Conservation (phyloP, 1,140 invertebrate genomes). For the Pinna nobilis region DNA sequence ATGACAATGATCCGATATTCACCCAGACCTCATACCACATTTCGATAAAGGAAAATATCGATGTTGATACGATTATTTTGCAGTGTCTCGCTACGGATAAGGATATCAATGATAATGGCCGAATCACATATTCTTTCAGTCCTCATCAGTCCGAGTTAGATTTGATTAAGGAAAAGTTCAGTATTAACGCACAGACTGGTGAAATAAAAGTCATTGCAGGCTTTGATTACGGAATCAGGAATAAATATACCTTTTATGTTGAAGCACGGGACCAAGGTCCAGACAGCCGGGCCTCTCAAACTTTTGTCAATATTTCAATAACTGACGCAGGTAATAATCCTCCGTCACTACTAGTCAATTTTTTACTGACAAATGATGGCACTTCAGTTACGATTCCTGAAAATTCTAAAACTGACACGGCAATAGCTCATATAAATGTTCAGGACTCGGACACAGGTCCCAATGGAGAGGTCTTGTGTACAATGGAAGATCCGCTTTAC, state of each 20-base stretch:
- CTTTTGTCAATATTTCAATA: conserved; percentile 81
- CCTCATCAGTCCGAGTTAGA: conserved; percentile 44
- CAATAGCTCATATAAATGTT: conserved; percentile 63
- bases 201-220: conserved; percentile 74
- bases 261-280: conserved; percentile 74
- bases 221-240: conserved; percentile 52
- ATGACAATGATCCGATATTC: conserved; percentile 93
- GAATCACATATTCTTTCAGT: conserved; percentile 82
- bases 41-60: conserved; percentile 74
- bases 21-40: conserved; percentile 86
- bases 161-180: conserved; percentile 73
- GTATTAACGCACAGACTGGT: conserved; percentile 53
- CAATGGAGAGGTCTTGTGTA: conserved; percentile 59
- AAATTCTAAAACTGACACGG: conserved; percentile 44
- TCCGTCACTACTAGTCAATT: conserved; percentile 84
- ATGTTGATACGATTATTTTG: conserved; percentile 71
- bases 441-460: conserved; percentile 58
- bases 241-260: conserved; percentile 59
- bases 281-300: conserved; percentile 76
- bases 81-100: conserved; percentile 86
- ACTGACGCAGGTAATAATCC: conserved; percentile 95
- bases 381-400: conserved; percentile 71
- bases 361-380: conserved; percentile 49
- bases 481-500: conserved; percentile 47
- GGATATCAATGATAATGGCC: conserved; percentile 93